A percentile compares a stretch with the other conserved stretches of the same genome.
Evolutionary conservation across 2,888 invertebrate species (phyloP).

Genomic region (Apodemia mormo): DNA sequence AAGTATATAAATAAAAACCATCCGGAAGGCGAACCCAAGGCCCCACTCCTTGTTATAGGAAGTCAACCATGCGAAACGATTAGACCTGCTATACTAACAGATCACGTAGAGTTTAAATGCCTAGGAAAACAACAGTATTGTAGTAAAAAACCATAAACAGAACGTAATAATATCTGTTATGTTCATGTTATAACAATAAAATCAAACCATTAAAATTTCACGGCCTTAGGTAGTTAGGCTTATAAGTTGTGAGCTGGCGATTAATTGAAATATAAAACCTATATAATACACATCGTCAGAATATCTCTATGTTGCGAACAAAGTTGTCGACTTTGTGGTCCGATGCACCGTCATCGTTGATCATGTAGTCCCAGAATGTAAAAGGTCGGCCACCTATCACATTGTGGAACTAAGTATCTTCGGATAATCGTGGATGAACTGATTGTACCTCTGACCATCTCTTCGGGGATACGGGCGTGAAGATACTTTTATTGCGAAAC

Average conservation of each 20-base stretch:
- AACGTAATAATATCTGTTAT: neutral
- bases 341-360: no score
- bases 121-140: neutral
- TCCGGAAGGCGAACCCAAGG: conserved; percentile 47
- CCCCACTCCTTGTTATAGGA: conserved; percentile 45
- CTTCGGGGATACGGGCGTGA: no score
- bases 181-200: neutral
- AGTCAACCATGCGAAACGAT: conserved; percentile 47
- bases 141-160: neutral
- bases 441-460: no score
- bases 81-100: conserved; percentile 30
- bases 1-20: conserved; percentile 38
- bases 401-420: no score
- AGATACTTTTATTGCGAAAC: no score
- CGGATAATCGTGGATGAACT: no score
- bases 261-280: no score
- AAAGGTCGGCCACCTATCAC: no score
- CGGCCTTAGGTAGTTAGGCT: neutral
- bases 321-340: no score
- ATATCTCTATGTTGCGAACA: no score
- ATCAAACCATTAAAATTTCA: neutral
- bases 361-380: no score
- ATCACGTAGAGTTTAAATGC: conserved; percentile 23
- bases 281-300: no score
- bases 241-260: neutral